Evolutionary conservation across 2,797 vertebrate species (phyloP).

Genomic region (Sternarchorhynchus goeldii): DNA sequence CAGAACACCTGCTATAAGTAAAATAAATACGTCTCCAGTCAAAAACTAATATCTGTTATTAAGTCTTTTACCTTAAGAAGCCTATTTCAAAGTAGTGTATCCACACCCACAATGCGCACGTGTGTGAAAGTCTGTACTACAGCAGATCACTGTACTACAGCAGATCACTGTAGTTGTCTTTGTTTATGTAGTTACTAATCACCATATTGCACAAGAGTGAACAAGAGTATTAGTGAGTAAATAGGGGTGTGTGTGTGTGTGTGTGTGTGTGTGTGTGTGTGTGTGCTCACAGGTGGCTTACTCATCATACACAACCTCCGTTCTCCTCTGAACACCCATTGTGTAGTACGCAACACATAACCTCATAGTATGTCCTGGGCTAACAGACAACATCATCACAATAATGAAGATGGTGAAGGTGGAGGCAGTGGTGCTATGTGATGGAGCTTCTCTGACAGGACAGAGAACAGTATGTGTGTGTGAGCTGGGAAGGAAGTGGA

Average conservation of each 20-base stretch:
- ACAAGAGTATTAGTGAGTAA: constrained; percentile 5
- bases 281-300: constrained; percentile 8
- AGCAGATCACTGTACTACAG: neutral
- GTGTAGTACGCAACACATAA: neutral
- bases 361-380: no score
- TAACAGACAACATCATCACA: neutral
- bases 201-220: neutral
- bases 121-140: neutral
- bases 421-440: constrained; percentile 23
- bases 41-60: constrained; percentile 31
- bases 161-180: neutral
- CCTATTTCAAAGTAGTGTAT: no score
- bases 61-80: neutral
- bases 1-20: constrained; percentile 1
- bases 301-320: constrained; percentile 31
- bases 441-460: neutral
- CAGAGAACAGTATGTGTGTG: neutral
- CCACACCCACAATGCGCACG: no score
- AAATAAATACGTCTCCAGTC: constrained; percentile 46
- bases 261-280: constrained; percentile 1
- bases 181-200: constrained; percentile 14
- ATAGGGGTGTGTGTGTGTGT: constrained; percentile 13
- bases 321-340: constrained; percentile 28
- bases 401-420: constrained; percentile 2
- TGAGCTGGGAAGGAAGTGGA: neutral